phyloP scores from a whole-genome alignment of 2,113 vertebrate genomes.

The Tor tambroides region DNA sequence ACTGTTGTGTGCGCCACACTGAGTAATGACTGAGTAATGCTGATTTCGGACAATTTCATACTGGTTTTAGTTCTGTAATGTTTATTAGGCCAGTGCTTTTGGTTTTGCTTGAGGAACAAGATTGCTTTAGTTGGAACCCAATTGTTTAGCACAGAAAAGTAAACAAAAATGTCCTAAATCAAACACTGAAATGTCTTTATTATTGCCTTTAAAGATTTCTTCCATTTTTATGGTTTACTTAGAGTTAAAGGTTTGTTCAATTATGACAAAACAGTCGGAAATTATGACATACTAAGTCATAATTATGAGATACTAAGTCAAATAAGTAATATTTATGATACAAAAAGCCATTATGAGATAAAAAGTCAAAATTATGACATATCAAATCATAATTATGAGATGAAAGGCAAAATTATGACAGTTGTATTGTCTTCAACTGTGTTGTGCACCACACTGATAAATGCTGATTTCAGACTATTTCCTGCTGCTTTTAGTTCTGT shows the following conservation, averaged over 20 bases:
- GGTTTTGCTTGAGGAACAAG: not conserved
- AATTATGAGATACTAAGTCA: too few relatives aligned
- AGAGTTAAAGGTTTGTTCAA: not conserved
- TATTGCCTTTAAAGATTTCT: not conserved
- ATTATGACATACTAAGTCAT: too few relatives aligned
- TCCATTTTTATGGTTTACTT: not conserved
- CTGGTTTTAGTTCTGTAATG: not conserved
- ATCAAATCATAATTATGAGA: too few relatives aligned
- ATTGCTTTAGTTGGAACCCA: not conserved
- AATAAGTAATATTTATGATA: too few relatives aligned
- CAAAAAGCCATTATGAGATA: too few relatives aligned
- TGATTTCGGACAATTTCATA: not conserved
- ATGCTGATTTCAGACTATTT: too few relatives aligned
- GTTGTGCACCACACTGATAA: too few relatives aligned
- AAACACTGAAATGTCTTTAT: not conserved
- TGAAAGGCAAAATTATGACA: too few relatives aligned
- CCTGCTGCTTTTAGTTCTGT: too few relatives aligned
- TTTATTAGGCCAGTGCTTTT: not conserved
- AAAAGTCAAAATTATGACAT: not conserved
- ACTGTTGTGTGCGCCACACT: constrained; percentile 11
- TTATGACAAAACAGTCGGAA: not conserved
- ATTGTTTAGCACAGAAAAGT: not conserved
- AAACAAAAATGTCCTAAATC: not conserved
- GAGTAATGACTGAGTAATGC: not conserved
- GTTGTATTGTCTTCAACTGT: too few relatives aligned